Evolutionary conservation across 1,140 invertebrate species (phyloP).

Genomic region (Tribolium madens): DNA sequence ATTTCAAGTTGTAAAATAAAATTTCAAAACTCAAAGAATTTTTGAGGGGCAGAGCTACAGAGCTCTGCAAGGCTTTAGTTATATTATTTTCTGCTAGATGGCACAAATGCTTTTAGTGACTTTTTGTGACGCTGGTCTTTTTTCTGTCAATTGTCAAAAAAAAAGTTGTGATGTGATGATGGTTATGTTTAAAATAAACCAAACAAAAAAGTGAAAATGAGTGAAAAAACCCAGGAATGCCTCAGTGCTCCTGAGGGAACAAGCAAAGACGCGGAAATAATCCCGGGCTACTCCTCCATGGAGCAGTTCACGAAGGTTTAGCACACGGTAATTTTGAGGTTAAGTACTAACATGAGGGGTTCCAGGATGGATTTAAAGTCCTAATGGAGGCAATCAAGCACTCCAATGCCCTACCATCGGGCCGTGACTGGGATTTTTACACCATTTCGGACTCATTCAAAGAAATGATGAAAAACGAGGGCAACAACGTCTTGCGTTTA

Average conservation of each 20-base stretch:
- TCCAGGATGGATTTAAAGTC: constrained; percentile 69
- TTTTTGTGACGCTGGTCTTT: too few species aligned
- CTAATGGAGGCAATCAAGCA: constrained; percentile 75
- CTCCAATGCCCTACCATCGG: constrained; percentile 77
- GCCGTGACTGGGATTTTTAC: constrained; percentile 78
- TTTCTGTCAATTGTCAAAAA: neutral
- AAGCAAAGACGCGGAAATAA: neutral
- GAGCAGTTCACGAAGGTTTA: constrained; percentile 63
- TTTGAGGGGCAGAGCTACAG: too few species aligned
- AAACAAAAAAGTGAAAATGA: constrained; percentile 6
- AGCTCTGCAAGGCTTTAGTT: too few species aligned
- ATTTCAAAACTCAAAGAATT: too few species aligned
- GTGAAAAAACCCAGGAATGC: neutral
- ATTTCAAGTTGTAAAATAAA: too few species aligned
- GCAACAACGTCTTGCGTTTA: constrained; percentile 68
- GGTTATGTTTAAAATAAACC: neutral
- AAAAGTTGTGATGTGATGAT: too few species aligned
- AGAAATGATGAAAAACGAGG: constrained; percentile 71
- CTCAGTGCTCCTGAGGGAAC: neutral
- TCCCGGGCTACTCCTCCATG: constrained; percentile 53
- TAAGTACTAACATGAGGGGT: constrained; percentile 47
- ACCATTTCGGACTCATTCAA: constrained; percentile 78
- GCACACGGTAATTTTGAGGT: constrained; percentile 46
- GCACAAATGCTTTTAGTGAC: too few species aligned
- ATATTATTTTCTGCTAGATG: too few species aligned